phyloP scores from a whole-genome alignment of 2,888 invertebrate species.

The Koerneria pararmatus region DNA sequence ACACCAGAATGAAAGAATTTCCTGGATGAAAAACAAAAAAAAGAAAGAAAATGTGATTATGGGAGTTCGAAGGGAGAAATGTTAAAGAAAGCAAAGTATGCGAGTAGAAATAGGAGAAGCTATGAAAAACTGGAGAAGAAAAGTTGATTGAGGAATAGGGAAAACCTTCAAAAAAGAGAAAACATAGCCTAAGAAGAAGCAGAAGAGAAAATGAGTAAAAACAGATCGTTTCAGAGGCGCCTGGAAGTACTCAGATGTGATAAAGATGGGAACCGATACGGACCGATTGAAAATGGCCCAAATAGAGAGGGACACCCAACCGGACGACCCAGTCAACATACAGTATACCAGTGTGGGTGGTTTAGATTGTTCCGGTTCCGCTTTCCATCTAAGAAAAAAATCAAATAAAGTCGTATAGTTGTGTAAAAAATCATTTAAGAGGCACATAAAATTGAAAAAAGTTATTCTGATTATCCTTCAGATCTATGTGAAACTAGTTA shows the following conservation, averaged over 20 bases:
- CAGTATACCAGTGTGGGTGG: constrained; percentile 55
- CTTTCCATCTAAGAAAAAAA: not conserved
- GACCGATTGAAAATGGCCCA: constrained; percentile 59
- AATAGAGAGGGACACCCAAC: constrained; percentile 67
- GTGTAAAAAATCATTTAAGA: constrained; percentile 1
- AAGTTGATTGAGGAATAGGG: too few relatives aligned
- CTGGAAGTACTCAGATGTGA: constrained; percentile 62
- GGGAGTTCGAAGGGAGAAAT: not conserved
- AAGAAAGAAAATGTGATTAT: not conserved
- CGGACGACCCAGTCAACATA: constrained; percentile 73
- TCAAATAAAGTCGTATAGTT: not conserved
- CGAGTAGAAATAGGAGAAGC: too few relatives aligned
- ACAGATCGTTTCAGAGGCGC: constrained; percentile 61
- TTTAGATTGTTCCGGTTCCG: not conserved
- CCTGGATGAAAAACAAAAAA: too few relatives aligned
- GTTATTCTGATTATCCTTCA: not conserved
- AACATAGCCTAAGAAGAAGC: not conserved
- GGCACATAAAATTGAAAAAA: not conserved
- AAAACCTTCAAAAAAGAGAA: too few relatives aligned
- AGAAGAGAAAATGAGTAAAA: not conserved
- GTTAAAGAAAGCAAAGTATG: not conserved
- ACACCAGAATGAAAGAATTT: too few relatives aligned
- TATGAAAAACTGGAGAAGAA: too few relatives aligned
- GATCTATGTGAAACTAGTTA: not conserved
- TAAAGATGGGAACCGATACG: constrained; percentile 61